These are phyloP conservation scores for Telmatochromis sp. DNA, from an alignment of 2,113 vertebrate genomes.

Conservation along the genomic window DNA sequence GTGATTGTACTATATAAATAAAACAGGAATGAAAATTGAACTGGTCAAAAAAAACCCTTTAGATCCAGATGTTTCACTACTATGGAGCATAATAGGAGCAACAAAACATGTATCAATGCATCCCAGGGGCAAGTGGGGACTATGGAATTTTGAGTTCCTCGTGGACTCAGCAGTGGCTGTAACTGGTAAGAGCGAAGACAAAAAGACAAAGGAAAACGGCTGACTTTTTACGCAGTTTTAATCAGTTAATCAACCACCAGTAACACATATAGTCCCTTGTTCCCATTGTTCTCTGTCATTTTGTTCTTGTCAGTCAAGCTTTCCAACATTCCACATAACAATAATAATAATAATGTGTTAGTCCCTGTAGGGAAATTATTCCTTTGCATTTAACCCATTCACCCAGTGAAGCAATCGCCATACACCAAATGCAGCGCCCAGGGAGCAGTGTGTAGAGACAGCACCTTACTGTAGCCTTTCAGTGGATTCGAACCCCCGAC, in stretches of 20 bases:
- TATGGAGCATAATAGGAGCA: background rate
- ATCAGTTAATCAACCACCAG: background rate
- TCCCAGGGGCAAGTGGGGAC: background rate
- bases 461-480: background rate
- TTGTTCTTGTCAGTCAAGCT: background rate
- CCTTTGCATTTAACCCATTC: background rate
- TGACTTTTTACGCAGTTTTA: background rate
- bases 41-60: fast-evolving
- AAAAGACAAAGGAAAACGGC: background rate
- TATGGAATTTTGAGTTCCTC: background rate
- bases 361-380: background rate
- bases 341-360: background rate
- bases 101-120: background rate
- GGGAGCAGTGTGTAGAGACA: background rate
- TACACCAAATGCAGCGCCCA: fast-evolving
- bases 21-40: background rate
- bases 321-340: background rate
- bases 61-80: background rate
- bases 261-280: background rate
- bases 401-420: background rate
- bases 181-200: background rate
- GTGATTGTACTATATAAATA: background rate
- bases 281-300: background rate
- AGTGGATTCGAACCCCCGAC: background rate
- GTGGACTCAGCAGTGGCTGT: background rate